phyloP scores from a whole-genome alignment of 2,113 vertebrate species.

The Haliaeetus leucogaster region DNA sequence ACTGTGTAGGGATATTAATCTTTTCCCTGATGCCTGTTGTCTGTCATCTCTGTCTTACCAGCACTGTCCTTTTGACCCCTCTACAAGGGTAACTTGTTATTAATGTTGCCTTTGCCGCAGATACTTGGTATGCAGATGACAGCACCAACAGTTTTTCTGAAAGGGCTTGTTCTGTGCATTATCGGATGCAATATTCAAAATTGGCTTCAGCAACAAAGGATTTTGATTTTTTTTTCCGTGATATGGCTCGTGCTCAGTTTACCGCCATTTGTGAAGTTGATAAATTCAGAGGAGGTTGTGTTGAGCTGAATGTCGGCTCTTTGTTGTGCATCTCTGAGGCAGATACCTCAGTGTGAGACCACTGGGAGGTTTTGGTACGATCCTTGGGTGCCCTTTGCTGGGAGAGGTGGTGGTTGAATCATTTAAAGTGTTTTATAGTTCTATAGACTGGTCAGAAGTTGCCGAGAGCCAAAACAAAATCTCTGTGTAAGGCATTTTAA shows the following conservation, averaged over 20 bases:
- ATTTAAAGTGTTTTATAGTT: neutral
- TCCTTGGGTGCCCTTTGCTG: neutral
- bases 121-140: constrained; percentile 17
- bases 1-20: constrained; percentile 52
- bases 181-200: neutral
- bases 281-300: neutral
- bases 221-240: neutral
- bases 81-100: constrained; percentile 36
- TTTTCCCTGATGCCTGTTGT: constrained; percentile 47
- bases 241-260: neutral
- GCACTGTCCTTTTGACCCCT: constrained; percentile 42
- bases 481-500: neutral
- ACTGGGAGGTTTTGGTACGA: neutral
- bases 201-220: neutral
- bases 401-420: neutral
- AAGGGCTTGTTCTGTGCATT: neutral
- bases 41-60: constrained; percentile 43
- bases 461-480: neutral
- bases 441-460: neutral
- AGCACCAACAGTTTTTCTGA: constrained; percentile 43
- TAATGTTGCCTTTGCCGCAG: neutral
- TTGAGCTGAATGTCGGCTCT: neutral
- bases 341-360: neutral
- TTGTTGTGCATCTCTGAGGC: neutral
- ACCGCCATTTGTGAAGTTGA: neutral